Percentiles rank a stretch among this genome's conserved stretches.
Conservation (phyloP, 2,797 vertebrate genomes). For the Mionectes olivaceus region DNA sequence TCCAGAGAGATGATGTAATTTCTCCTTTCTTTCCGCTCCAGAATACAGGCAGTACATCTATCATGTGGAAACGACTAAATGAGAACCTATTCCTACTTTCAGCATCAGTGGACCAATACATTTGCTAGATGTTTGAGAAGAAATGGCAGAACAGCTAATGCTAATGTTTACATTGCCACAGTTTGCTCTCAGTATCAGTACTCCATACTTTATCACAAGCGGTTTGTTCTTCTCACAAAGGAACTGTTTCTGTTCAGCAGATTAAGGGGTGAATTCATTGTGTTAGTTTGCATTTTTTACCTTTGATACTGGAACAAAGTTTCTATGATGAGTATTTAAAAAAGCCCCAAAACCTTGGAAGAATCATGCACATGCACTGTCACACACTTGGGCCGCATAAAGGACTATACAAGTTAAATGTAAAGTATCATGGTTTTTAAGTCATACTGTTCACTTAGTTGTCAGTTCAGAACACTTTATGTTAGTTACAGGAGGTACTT, state of each 20-base stretch:
- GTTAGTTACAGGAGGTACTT: neutral
- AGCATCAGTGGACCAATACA: neutral
- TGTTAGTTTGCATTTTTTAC: neutral
- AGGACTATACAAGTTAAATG: neutral
- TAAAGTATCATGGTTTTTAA: neutral
- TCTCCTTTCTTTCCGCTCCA: neutral
- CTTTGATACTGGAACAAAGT: neutral
- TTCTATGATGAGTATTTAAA: neutral
- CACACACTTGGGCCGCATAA: neutral
- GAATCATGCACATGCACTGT: neutral
- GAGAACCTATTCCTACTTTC: neutral
- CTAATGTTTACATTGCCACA: neutral
- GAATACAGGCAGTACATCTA: neutral
- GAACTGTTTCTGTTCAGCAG: neutral
- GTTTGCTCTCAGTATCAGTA: neutral
- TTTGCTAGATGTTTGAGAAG: neutral
- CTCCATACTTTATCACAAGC: neutral
- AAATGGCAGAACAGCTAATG: neutral
- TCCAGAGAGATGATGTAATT: neutral
- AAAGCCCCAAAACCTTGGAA: neutral
- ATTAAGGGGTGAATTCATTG: neutral
- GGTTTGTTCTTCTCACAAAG: slow-evolving; percentile 14
- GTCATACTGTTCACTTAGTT: neutral
- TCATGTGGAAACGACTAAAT: neutral
- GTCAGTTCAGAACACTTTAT: neutral